Evolutionary conservation across 1,140 invertebrate species (phyloP).

Genomic region (Orius laevigatus): DNA sequence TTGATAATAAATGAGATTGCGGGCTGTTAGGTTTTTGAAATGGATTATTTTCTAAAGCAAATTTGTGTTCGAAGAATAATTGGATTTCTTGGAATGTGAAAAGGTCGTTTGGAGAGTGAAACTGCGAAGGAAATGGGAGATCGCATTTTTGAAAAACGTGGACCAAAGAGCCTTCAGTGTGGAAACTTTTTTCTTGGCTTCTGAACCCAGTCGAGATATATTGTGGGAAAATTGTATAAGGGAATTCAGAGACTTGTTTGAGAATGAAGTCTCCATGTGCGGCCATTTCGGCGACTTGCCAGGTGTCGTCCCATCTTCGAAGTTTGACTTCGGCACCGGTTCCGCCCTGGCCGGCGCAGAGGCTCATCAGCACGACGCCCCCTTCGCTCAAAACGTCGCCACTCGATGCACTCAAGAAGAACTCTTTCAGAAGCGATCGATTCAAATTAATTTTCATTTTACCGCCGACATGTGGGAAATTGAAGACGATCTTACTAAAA

Average conservation of each 20-base stretch:
- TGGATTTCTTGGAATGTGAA: not conserved
- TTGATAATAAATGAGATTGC: not conserved
- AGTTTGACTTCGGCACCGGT: conserved; percentile 32
- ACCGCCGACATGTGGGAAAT: conserved; percentile 46
- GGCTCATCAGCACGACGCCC: conserved; percentile 33
- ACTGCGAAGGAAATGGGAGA: not conserved
- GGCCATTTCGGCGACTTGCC: conserved; percentile 43
- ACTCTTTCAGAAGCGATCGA: conserved; percentile 33
- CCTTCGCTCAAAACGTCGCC: conserved; percentile 24
- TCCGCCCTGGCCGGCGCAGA: conserved; percentile 47
- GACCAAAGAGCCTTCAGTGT: conserved; percentile 30
- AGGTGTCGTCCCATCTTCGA: conserved; percentile 41
- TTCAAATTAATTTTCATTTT: conserved; percentile 46
- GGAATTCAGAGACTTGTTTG: conserved; percentile 29
- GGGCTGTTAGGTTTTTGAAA: not conserved
- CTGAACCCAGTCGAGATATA: conserved; percentile 35
- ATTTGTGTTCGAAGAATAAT: not conserved
- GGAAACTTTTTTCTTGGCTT: conserved; percentile 32
- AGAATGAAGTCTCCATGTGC: conserved; percentile 33
- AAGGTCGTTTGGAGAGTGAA: not conserved
- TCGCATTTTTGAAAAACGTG: conserved; percentile 29
- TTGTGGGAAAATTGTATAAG: conserved; percentile 24
- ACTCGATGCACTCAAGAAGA: conserved; percentile 31
- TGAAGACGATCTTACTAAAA: conserved; percentile 40
- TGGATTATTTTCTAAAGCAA: conserved; percentile 4